Percentiles rank a stretch among this genome's conserved stretches.
Evolutionary conservation across 2,113 vertebrate genomes (phyloP).

Genomic region (Eleginops maclovinus): DNA sequence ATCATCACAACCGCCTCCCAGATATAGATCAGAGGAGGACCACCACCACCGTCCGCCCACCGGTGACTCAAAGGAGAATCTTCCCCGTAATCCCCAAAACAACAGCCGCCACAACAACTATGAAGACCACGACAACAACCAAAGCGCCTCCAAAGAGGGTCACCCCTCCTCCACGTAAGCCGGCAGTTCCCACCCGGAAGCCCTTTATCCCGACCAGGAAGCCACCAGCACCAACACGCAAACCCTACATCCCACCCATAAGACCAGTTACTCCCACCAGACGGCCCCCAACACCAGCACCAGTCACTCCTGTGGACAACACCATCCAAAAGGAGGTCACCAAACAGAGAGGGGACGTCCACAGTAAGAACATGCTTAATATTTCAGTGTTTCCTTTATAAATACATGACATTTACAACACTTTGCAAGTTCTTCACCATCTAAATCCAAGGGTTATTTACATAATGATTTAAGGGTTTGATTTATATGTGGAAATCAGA

Average conservation of each 20-base stretch:
- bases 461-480: background rate
- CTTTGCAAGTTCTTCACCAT: background rate
- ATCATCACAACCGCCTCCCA: conserved; percentile 85
- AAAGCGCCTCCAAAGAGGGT: conserved; percentile 58
- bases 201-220: conserved; percentile 32
- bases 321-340: conserved; percentile 89
- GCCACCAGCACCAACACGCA: conserved; percentile 60
- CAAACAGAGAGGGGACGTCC: conserved; percentile 96
- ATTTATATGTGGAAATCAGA: background rate
- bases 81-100: conserved; percentile 58
- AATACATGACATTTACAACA: background rate
- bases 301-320: conserved; percentile 87
- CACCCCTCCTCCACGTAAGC: conserved; percentile 65
- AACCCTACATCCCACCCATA: conserved; percentile 55
- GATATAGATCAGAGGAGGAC: conserved; percentile 81
- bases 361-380: conserved; percentile 88
- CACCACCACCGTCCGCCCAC: conserved; percentile 75
- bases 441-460: background rate
- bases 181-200: conserved; percentile 54
- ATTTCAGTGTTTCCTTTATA: background rate
- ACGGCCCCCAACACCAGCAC: conserved; percentile 44
- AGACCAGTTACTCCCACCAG: conserved; percentile 57
- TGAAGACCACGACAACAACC: conserved; percentile 43
- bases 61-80: conserved; percentile 69
- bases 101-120: conserved; percentile 57